Evolutionary conservation across 2,113 vertebrate genomes (phyloP), one percentile per base, ranked within the genome.

Genomic region (Siniperca knerii): DNA sequence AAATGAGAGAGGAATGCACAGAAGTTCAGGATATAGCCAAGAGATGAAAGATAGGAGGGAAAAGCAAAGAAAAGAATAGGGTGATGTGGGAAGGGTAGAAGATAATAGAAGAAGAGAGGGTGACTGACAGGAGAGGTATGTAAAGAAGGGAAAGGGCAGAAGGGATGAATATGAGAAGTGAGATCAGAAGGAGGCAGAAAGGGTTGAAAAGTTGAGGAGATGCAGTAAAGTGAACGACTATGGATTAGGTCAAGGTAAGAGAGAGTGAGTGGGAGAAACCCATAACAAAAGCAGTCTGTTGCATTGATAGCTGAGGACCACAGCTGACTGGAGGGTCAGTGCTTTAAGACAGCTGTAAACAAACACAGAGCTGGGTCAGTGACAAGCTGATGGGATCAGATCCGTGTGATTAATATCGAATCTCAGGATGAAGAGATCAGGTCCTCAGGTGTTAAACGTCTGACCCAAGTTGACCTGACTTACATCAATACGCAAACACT

Each of bases 321-420:
- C 46, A 48, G 83, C 87, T 69, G 82, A 89, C 11, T 69, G 67
- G 50, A 58, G 78, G 86, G 89, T 92, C 87, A 86, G 77, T 29
- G 40, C 81, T 91, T 83, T 83, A 64, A 87, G 90, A 88, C 85
- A 79, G 83, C 62, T 55, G 84, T 90, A 90, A 91, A 90, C 90
- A 92, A 92, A 93, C 88, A 79, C 44, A 46, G 76, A 69, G 70
- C 69, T 11, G 29, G 84, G 88, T 88, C 86, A 80, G 80, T 0
- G 52, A 83, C 70, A 48, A 79, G 76, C 68, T 76, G 88, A 89
- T 80, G 83, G 87, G 90, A 89, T 92, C 91, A 84, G 79, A 81
- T 60, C 67, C 40, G 55, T 90, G 89, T 81, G 82, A 91, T 87
- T 89, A 79, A 92, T 88, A 86, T 82, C 77, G 88, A 80, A 90